phyloP scores from a whole-genome alignment of 1,140 invertebrate genomes.

The Halesus radiatus region DNA sequence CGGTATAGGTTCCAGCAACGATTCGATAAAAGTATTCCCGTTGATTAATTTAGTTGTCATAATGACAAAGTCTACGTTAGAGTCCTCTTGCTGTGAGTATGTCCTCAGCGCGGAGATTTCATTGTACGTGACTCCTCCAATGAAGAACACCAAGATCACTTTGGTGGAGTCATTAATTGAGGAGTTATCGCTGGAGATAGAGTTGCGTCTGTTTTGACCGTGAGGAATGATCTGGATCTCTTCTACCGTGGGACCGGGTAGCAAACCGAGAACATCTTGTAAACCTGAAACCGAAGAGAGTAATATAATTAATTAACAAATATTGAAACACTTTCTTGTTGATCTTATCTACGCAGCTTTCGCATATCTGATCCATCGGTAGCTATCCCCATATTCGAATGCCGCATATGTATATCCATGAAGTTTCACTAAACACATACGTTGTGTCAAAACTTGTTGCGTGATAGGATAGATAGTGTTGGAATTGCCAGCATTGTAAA shows the following conservation, averaged over 20 bases:
- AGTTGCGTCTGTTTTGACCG: slow-evolving; percentile 70
- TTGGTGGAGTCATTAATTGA: slow-evolving; percentile 77
- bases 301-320: no score
- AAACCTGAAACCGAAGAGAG: slow-evolving; percentile 60
- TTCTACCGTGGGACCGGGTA: slow-evolving; percentile 74
- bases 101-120: slow-evolving; percentile 95
- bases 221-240: slow-evolving; percentile 71
- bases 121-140: slow-evolving; percentile 96
- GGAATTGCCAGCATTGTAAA: no score
- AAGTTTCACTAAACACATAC: no score
- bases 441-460: no score
- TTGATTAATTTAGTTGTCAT: slow-evolving; percentile 95
- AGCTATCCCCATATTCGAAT: no score
- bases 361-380: no score
- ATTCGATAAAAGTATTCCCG: slow-evolving; percentile 87
- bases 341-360: no score
- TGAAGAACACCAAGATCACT: slow-evolving; percentile 93
- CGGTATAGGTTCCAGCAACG: slow-evolving; percentile 74
- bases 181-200: slow-evolving; percentile 77
- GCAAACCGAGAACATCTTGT: slow-evolving; percentile 73
- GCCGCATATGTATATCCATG: no score
- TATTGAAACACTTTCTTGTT: no score
- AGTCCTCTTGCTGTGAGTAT: slow-evolving; percentile 92
- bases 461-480: no score
- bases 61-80: slow-evolving; percentile 92